Conservation (phyloP, 2,113 vertebrate genomes). For the Scatophagus argus region DNA sequence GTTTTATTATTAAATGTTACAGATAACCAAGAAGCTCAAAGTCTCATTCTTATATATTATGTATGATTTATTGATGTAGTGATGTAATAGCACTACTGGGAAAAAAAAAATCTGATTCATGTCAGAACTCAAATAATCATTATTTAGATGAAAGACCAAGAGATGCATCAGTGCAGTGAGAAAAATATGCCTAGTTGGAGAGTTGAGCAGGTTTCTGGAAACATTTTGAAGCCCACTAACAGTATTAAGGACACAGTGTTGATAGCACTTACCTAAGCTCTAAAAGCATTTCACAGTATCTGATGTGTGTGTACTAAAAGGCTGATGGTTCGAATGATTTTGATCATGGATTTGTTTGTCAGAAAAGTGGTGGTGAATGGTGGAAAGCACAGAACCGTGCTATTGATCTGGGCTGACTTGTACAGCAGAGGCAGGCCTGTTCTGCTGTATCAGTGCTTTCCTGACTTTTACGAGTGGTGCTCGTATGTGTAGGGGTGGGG, state of each 20-base stretch:
- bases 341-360: constrained; percentile 76
- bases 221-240: constrained; percentile 51
- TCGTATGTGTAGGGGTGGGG: constrained; percentile 47
- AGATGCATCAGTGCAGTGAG: constrained; percentile 24
- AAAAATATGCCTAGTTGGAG: constrained; percentile 18
- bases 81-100: constrained; percentile 14
- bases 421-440: constrained; percentile 70
- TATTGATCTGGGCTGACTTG: constrained; percentile 80
- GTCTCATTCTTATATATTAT: background rate
- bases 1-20: constrained; percentile 5
- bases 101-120: background rate
- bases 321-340: constrained; percentile 75
- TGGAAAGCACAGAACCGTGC: constrained; percentile 65
- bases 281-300: constrained; percentile 78
- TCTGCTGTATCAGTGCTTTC: constrained; percentile 85
- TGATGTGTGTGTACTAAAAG: constrained; percentile 69
- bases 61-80: constrained; percentile 29
- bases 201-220: constrained; percentile 57
- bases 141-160: constrained; percentile 46
- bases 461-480: constrained; percentile 80
- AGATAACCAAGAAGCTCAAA: background rate
- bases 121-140: constrained; percentile 23
- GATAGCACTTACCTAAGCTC: constrained; percentile 75
- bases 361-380: constrained; percentile 75
- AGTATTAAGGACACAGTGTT: constrained; percentile 58